phyloP scores from a whole-genome alignment of 2,113 vertebrate genomes.

The Ariopsis seemanni region DNA sequence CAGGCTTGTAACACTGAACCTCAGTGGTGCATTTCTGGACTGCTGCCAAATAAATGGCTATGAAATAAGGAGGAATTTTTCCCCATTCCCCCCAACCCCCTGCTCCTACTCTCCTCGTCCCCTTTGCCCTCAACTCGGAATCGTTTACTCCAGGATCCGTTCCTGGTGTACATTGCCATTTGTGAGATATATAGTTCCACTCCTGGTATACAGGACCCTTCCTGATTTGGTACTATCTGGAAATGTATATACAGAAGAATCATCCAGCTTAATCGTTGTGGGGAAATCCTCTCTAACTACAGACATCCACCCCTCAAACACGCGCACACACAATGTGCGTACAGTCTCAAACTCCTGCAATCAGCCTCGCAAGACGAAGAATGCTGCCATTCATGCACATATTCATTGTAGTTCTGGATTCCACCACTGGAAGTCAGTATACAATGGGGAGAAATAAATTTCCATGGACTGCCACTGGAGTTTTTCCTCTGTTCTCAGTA shows the following conservation, averaged over 20 bases:
- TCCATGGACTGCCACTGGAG: neutral
- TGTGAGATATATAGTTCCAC: neutral
- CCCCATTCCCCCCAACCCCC: neutral
- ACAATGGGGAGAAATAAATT: neutral
- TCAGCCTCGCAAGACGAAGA: neutral
- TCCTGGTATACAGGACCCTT: neutral
- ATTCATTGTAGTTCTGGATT: conserved; percentile 34
- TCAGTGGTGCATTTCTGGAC: conserved; percentile 39
- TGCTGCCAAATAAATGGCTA: conserved; percentile 46
- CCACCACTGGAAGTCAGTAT: conserved; percentile 46
- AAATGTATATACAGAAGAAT: conserved; percentile 15
- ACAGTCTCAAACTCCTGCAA: conserved; percentile 1
- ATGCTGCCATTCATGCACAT: neutral
- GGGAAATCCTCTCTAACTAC: conserved; percentile 14
- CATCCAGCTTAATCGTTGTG: neutral
- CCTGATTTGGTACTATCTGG: too few species aligned
- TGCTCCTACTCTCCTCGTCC: neutral
- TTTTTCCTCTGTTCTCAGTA: neutral
- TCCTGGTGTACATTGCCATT: neutral
- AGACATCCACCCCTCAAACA: conserved; percentile 22
- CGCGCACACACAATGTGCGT: conserved; percentile 19
- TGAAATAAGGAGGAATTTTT: conserved; percentile 47
- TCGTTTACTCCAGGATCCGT: neutral
- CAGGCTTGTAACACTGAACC: conserved; percentile 33
- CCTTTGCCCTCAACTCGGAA: neutral